Evolutionary conservation across 2,888 invertebrate species (phyloP), one percentile per base, ranked within the genome.

Genomic region (Mesopsocus fuscifrons): DNA sequence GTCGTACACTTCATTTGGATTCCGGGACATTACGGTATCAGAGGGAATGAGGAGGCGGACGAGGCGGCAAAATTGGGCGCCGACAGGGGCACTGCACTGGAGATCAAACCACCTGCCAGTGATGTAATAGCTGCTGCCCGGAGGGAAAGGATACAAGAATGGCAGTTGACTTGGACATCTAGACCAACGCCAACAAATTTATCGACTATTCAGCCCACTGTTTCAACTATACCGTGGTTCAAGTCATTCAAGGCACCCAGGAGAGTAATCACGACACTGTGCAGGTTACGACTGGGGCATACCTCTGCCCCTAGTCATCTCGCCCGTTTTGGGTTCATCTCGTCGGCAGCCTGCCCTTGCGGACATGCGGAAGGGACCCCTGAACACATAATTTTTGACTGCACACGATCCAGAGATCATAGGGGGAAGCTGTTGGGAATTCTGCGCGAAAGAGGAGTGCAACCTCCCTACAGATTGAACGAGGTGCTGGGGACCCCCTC

Each of bases 311-410:
- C 20, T 17, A 41, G 34, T 22, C 22, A 15, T 45, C 41, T 33
- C 20, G 11, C 20, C 18, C 13, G 11, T 15, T 8, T 41, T 15
- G 6, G 13, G 40, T 17, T 16, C 23, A 17, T 38, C 22, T 13
- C 18, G 21, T n/a, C 33, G 20, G 15, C 22, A 30, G 31, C 51
- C 31, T 3, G 43, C 34, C 45, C 42, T 21, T 23, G 13, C 41
- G 20, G 41, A 26, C 49, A 59, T 60, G 55, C 59, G 59, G 31
- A 61, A 54, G 34, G 60, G 49, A 50, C 55, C 51, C 42, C 26
- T 6, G 26, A 26, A 54, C 45, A 44, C 54, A 51, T 26, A n/a
- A n/a, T n/a, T n/a, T n/a, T n/a, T n/a, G n/a, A n/a, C n/a, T n/a
- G n/a, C n/a, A n/a, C n/a, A n/a, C n/a, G n/a, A n/a, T n/a, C n/a